These are phyloP conservation scores for Gallinago jamesoni DNA, from an alignment of 2,113 vertebrate genomes.

Conservation along the genomic window DNA sequence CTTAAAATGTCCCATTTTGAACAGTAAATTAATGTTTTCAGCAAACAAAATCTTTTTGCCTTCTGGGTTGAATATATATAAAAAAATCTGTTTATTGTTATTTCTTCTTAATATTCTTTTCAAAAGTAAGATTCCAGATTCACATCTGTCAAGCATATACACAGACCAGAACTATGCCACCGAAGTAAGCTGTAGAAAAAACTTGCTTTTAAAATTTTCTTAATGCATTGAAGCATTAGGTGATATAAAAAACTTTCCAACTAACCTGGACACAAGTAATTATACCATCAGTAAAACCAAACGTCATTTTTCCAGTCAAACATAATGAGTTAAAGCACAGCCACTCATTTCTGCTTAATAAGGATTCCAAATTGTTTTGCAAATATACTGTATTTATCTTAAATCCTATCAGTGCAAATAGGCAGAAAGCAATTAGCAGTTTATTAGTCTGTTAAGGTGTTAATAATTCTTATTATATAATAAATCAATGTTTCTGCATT, in stretches of 20 bases:
- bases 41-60: neutral
- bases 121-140: neutral
- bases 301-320: neutral
- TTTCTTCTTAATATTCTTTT: slow-evolving; percentile 11
- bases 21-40: neutral
- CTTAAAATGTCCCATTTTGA: neutral
- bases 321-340: neutral
- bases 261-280: neutral
- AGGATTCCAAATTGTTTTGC: neutral
- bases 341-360: slow-evolving; percentile 7
- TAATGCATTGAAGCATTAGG: neutral
- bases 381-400: neutral
- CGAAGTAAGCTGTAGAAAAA: neutral
- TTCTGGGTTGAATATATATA: neutral
- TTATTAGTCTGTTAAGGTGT: slow-evolving; percentile 22
- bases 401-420: slow-evolving; percentile 55
- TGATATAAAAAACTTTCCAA: neutral
- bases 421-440: slow-evolving; percentile 44
- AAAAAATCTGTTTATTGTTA: neutral
- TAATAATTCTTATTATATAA: slow-evolving; percentile 32
- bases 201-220: neutral
- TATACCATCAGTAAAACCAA: neutral
- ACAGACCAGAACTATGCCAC: slow-evolving; percentile 18
- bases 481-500: slow-evolving; percentile 24
- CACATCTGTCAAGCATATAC: slow-evolving; percentile 44